Base-by-base conservation (phyloP, 2,888 invertebrate species). In the Drosophila paucipuncta region DNA sequence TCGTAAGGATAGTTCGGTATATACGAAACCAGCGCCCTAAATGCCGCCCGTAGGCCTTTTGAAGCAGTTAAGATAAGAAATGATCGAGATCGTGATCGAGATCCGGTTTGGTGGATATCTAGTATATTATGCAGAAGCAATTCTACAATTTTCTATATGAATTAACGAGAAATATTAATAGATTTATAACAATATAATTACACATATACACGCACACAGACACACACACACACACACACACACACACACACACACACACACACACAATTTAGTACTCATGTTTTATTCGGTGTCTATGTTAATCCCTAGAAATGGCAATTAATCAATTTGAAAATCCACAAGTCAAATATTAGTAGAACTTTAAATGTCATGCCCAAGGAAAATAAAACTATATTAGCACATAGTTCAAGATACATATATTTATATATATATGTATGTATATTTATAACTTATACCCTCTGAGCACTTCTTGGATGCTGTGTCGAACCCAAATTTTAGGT, bases 21-120 rank as follows among this genome's bases (percentile, higher is more conserved):
- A 43, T 43, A 55, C 37, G 59, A 64, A 75, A 69, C 70, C 59
- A 72, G 79, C 78, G 85, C 85, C 82, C 86, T 74, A 74, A 81
- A 85, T 86, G 85, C 90, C 90, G 90, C 90, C 90, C 90, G 89
- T 83, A 85, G 89, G 89, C 85, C 89, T 90, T 89, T 73, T 79
- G 73, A 78, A 78, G 69, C 73, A 75, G 76, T 57, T 75, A 72
- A 70, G 68, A 64, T 55, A 68, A 41, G 43, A 16, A 11, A 50
- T 54, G 55, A 66, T 57, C 25, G 52, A 28, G 41, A n/a, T n/a
- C 41, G 18, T 4, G 39, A 39, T 39, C 39, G 41, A 16, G 16
- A 25, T 25, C 47, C 53, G 50, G 37, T 59, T 31, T 41, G 41
- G 30, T 35, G 33, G 50, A 60, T 57, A 80, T 58, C 55, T 53